Conservation (phyloP, 2,888 invertebrate species). For the Brachyopa scutellaris region DNA sequence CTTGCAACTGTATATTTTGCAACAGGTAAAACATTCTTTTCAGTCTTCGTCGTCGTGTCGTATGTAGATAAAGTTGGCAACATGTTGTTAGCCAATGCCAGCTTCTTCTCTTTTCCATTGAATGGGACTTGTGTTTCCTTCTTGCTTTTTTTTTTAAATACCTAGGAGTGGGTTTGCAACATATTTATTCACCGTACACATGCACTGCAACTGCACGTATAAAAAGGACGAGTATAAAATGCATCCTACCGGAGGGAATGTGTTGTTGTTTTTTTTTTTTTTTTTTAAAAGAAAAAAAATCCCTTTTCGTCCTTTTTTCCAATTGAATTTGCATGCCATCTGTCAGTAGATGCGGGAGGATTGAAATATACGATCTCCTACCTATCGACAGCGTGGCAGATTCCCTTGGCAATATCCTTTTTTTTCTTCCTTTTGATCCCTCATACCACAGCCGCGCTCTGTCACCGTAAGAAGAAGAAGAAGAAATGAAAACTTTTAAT, state of each 20-base stretch:
- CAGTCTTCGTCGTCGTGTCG: conserved; percentile 30
- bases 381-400: conserved; percentile 39
- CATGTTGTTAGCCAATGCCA: conserved; percentile 70
- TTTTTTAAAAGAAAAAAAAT: neutral
- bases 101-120: conserved; percentile 8
- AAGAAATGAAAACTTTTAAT: conserved; percentile 79
- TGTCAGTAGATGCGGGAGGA: conserved; percentile 9
- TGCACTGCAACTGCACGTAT: no score
- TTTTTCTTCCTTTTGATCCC: neutral
- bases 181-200: conserved; percentile 38
- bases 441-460: neutral
- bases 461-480: conserved; percentile 65
- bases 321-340: conserved; percentile 65
- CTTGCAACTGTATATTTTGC: conserved; percentile 70
- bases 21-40: conserved; percentile 68
- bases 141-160: conserved; percentile 27
- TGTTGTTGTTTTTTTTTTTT: neutral
- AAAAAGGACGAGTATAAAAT: conserved; percentile 25
- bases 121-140: conserved; percentile 30
- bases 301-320: conserved; percentile 9
- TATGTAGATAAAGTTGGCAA: conserved; percentile 70
- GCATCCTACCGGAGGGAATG: neutral
- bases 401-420: conserved; percentile 13
- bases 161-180: conserved; percentile 42
- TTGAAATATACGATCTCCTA: no score